Evolutionary conservation across 2,113 vertebrate genomes (phyloP), one percentile per base, ranked within the genome.

Genomic region (Indicator maculatus): DNA sequence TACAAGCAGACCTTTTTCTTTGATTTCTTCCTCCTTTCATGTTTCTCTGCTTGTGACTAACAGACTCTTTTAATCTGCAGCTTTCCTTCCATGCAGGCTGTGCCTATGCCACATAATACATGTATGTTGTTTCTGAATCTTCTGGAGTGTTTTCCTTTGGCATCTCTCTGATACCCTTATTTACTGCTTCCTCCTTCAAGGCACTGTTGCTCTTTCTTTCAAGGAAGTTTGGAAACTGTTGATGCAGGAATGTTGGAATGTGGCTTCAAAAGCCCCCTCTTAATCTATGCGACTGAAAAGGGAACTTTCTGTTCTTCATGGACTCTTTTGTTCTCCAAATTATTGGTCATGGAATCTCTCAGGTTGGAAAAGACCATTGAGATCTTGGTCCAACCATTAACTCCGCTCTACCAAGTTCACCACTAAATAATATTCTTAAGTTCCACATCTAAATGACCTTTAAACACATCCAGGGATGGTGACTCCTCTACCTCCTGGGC

Each of bases 41-140:
- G 39, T 90, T 82, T 69, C 38, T 81, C n/a, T 84, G 24, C 84
- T 93, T 87, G 61, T 74, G 67, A 78, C 63, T 80, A 82, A 85
- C 61, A 89, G 39, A 75, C 33, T 64, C 70, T 87, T 91, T 88
- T 93, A 79, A 92, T 93, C 90, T 91, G 73, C 11, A 90, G 38
- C 60, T 95, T 86, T 78, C 66, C 80, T 90, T 91, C 80, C 11
- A 21, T 70, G 10, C 8, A 58, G 21, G 26, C 74, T 94, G 53
- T 1, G 3, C 78, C 80, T 94, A 1, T 91, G 60, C 83, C 72
- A 88, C 50, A 30, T 24, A 24, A 71, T 19, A 41, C 58, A 65
- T 6, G 3, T 13, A 73, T 4, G n/a, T 45, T 92, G 83, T 92
- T 78, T 83, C 38, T 80, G 58, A 83, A 39, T 77, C 4, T 66